Evolutionary conservation across 2,888 invertebrate genomes (phyloP).

Genomic region (Athripsodes cinereus): DNA sequence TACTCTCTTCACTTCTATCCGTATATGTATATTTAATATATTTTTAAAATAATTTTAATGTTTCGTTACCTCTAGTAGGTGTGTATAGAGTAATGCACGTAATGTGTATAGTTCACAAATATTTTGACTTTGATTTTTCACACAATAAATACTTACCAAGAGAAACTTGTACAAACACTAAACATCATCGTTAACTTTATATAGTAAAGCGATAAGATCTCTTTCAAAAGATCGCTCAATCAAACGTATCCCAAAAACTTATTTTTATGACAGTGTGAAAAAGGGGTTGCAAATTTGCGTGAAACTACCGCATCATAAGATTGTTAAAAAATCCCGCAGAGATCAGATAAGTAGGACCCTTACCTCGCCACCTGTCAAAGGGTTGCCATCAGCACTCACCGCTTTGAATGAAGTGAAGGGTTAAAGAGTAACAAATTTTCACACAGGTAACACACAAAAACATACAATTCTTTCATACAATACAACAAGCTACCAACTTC

Average conservation of each 20-base stretch:
- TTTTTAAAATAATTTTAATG: no score
- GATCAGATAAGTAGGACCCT: slow-evolving; percentile 24
- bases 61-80: no score
- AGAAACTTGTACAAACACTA: no score
- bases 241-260: not conserved
- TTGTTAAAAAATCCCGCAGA: slow-evolving; percentile 18
- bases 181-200: no score
- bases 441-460: slow-evolving; percentile 1
- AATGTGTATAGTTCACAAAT: no score
- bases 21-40: no score
- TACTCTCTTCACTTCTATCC: no score
- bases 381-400: not conserved
- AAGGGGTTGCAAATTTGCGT: not conserved
- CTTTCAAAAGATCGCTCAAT: not conserved
- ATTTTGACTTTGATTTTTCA: no score
- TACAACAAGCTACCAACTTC: no score
- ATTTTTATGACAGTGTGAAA: not conserved
- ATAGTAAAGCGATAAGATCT: not conserved
- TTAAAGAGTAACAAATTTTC: slow-evolving; percentile 1
- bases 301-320: slow-evolving; percentile 3
- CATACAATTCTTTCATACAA: not conserved
- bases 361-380: slow-evolving; percentile 12
- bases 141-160: no score
- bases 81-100: no score
- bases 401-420: not conserved